Conservation (phyloP, 2,888 invertebrate genomes). For the Tolmerus cingulatus region DNA sequence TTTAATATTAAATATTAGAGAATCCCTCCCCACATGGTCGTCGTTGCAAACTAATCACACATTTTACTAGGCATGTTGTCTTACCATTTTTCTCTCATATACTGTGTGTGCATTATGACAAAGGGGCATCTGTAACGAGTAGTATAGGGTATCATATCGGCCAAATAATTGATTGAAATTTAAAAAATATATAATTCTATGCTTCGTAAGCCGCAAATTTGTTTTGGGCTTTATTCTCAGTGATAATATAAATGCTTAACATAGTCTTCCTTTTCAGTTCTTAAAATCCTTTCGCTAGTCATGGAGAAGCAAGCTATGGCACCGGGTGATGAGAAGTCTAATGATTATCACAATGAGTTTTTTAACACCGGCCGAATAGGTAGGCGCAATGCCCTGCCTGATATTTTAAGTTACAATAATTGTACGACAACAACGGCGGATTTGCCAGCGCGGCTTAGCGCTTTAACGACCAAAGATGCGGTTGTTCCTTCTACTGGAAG, state of each 20-base stretch:
- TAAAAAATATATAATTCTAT: not conserved
- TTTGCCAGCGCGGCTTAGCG: constrained; percentile 77
- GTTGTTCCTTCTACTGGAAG: not conserved
- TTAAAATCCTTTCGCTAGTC: constrained; percentile 45
- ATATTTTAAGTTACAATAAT: constrained; percentile 79
- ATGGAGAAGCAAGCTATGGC: constrained; percentile 48
- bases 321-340: constrained; percentile 53
- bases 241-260: not conserved
- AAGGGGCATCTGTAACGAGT: not conserved
- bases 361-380: constrained; percentile 86
- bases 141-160: not conserved
- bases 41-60: not conserved
- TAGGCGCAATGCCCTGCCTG: constrained; percentile 86
- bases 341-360: constrained; percentile 77
- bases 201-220: not conserved
- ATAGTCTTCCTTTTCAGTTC: constrained; percentile 42
- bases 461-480: constrained; percentile 69
- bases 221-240: not conserved
- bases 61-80: not conserved
- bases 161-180: not conserved
- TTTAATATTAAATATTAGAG: not conserved
- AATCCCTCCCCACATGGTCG: not conserved
- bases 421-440: constrained; percentile 75
- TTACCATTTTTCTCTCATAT: not conserved
- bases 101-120: not conserved